Percentiles rank a stretch among this genome's conserved stretches.
Evolutionary conservation across 1,140 invertebrate genomes (phyloP).

Genomic region (Drosophila elegans): DNA sequence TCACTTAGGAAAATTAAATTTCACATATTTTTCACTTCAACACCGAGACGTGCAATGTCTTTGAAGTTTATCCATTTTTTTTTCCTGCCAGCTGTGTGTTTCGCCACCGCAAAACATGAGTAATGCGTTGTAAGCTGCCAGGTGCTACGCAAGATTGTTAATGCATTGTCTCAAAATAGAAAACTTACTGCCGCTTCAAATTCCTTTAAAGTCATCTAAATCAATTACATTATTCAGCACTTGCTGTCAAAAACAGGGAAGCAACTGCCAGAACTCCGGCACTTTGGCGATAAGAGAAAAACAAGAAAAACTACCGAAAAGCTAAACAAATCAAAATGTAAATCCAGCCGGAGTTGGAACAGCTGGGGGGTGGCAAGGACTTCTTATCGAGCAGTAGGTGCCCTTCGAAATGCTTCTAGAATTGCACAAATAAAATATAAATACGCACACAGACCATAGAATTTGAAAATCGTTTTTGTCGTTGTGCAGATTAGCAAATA

Average conservation of each 20-base stretch:
- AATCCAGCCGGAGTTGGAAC: constrained; percentile 19
- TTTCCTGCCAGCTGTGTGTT: constrained; percentile 38
- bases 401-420: constrained; percentile 34
- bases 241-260: constrained; percentile 30
- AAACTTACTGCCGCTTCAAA: constrained; percentile 28
- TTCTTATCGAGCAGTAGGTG: background rate
- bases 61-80: constrained; percentile 57
- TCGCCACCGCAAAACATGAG: constrained; percentile 74
- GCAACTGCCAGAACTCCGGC: constrained; percentile 5
- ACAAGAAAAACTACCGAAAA: constrained; percentile 29
- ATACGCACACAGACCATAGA: constrained; percentile 52
- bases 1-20: constrained; percentile 84
- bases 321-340: constrained; percentile 54
- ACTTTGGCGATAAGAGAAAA: constrained; percentile 10
- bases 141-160: constrained; percentile 61
- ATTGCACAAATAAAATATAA: constrained; percentile 56
- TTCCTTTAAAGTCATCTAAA: constrained; percentile 59
- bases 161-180: constrained; percentile 58
- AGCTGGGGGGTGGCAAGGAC: background rate
- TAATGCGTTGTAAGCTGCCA: constrained; percentile 66
- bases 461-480: constrained; percentile 56
- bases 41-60: constrained; percentile 59
- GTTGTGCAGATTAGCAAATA: constrained; percentile 54
- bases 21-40: constrained; percentile 83
- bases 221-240: constrained; percentile 59